A percentile compares a stretch with the other conserved stretches of the same genome.
These are phyloP conservation scores for Pachliopta kotzebuea DNA, from an alignment of 2,888 invertebrate genomes.

Conservation along the genomic window DNA sequence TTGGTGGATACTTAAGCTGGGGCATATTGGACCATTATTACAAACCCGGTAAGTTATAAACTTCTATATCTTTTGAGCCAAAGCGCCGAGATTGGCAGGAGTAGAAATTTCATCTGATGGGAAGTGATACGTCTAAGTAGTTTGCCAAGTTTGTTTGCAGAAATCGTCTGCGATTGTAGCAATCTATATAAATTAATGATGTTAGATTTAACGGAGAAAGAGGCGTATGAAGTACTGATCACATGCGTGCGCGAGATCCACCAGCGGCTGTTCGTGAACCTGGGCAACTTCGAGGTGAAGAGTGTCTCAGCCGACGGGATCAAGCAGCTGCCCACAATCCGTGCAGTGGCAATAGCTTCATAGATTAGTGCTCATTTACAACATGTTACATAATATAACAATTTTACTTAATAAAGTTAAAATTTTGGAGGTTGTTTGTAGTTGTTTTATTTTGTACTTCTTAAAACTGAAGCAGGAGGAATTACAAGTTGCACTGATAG, in stretches of 20 bases:
- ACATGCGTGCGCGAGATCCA: constrained; percentile 94
- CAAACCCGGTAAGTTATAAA: constrained; percentile 77
- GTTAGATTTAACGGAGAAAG: constrained; percentile 85
- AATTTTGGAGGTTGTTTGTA: neutral
- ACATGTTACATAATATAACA: too few relatives aligned
- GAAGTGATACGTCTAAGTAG: too few relatives aligned
- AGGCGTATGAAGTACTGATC: constrained; percentile 91
- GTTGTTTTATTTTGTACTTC: neutral
- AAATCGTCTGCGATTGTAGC: too few relatives aligned
- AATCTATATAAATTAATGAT: neutral
- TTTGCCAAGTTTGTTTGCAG: too few relatives aligned
- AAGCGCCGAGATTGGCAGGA: too few relatives aligned
- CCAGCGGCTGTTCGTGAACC: constrained; percentile 91
- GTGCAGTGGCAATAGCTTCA: constrained; percentile 32
- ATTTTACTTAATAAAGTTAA: too few relatives aligned
- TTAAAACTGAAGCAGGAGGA: too few relatives aligned
- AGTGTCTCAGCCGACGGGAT: constrained; percentile 91
- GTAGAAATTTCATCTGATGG: too few relatives aligned
- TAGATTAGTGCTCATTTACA: neutral
- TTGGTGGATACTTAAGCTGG: constrained; percentile 93
- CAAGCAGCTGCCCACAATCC: constrained; percentile 84
- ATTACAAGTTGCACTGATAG: too few relatives aligned
- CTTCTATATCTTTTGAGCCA: too few relatives aligned
- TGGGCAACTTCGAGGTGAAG: constrained; percentile 93
- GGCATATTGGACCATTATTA: constrained; percentile 94